Evolutionary conservation across 2,113 vertebrate species (phyloP).

Genomic region (Erythrolamprus reginae): DNA sequence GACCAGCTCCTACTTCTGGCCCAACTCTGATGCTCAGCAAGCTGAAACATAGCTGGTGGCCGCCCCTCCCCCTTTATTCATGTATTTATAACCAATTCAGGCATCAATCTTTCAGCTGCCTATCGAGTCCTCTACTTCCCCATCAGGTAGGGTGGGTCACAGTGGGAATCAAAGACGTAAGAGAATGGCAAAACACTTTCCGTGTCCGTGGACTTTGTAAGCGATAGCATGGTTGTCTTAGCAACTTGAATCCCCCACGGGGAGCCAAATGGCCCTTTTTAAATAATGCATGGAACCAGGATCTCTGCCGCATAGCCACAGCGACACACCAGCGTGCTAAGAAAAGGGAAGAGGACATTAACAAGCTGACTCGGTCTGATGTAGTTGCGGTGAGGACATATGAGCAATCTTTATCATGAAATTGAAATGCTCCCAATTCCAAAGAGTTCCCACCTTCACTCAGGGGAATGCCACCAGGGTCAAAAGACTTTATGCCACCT

Average conservation of each 20-base stretch:
- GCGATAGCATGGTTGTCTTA: constrained; percentile 53
- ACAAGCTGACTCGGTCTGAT: not conserved
- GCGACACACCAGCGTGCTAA: not conserved
- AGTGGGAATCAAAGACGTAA: constrained; percentile 11
- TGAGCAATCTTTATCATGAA: not conserved
- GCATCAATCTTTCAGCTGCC: not conserved
- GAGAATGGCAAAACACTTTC: constrained; percentile 47
- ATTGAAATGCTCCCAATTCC: not conserved
- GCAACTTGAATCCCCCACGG: constrained; percentile 51
- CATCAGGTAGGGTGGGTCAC: not conserved
- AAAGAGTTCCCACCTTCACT: not conserved
- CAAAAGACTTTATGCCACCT: not conserved
- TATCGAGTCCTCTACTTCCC: not conserved
- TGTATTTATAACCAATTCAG: not conserved
- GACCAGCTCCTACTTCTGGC: not conserved
- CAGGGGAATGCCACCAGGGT: not conserved
- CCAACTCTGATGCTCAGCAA: not conserved
- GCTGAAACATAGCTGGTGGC: not conserved
- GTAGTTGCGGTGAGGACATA: not conserved
- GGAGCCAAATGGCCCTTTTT: constrained; percentile 20
- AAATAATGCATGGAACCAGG: constrained; percentile 1
- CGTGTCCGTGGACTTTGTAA: constrained; percentile 33
- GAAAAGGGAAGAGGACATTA: constrained; percentile 4
- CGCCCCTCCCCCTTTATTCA: not conserved
- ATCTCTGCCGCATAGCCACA: constrained; percentile 33